phyloP scores from a whole-genome alignment of 2,888 invertebrate species.

The Itoplectis maculator region DNA sequence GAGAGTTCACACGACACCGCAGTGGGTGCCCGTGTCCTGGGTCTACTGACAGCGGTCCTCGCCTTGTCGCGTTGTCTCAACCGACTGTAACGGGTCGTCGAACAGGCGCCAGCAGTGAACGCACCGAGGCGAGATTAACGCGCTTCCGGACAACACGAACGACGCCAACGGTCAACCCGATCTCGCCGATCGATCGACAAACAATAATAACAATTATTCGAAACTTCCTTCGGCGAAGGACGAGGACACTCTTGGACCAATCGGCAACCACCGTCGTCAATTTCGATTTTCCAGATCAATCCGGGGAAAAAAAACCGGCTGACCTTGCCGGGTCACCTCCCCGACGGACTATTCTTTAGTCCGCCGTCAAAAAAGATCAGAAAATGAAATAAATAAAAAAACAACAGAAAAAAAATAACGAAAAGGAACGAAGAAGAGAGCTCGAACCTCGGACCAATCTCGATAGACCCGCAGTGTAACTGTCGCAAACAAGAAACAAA shows the following conservation, averaged over 20 bases:
- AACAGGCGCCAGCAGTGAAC: conserved; percentile 80
- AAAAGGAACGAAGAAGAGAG: conserved; percentile 35
- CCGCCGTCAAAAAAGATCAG: conserved; percentile 13
- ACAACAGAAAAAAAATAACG: conserved; percentile 9
- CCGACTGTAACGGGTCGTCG: conserved; percentile 83
- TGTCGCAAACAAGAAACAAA: conserved; percentile 41
- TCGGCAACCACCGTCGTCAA: conserved; percentile 30
- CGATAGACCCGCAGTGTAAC: conserved; percentile 50
- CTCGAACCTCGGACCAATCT: conserved; percentile 62
- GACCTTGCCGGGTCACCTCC: background rate
- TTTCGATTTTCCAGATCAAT: conserved; percentile 28
- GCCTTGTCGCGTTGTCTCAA: conserved; percentile 77
- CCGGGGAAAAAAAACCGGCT: background rate
- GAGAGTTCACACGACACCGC: conserved; percentile 95
- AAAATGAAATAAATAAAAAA: background rate
- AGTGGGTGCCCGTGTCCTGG: conserved; percentile 99
- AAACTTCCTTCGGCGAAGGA: conserved; percentile 34
- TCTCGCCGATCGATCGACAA: conserved; percentile 39
- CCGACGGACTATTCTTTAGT: conserved; percentile 15
- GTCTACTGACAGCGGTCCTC: conserved; percentile 92
- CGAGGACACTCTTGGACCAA: conserved; percentile 37
- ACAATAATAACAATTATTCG: conserved; percentile 23
- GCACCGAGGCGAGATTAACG: conserved; percentile 60
- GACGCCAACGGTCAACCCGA: conserved; percentile 28
- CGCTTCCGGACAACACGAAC: conserved; percentile 45